A percentile compares a stretch with the other conserved stretches of the same genome.
Conservation (phyloP, 2,797 vertebrate genomes). For the Lithobates sylvaticus region DNA sequence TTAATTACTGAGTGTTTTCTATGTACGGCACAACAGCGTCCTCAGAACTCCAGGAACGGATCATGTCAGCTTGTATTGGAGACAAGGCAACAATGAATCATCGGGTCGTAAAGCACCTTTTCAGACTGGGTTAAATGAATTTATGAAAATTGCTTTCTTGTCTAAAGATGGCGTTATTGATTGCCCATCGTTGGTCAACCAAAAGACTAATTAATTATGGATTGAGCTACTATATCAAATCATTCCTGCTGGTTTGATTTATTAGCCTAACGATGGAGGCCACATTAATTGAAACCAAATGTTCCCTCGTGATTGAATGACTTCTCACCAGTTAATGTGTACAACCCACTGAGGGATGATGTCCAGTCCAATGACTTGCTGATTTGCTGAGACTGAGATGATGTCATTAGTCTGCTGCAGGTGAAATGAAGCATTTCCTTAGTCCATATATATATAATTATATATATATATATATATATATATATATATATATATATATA, state of each 20-base stretch:
- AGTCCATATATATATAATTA: too few species aligned
- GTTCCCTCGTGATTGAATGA: background rate
- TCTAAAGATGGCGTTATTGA: slow-evolving; percentile 46
- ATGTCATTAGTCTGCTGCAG: too few species aligned
- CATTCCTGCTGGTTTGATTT: slow-evolving; percentile 16
- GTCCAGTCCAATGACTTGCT: too few species aligned
- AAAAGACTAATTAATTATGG: slow-evolving; percentile 64
- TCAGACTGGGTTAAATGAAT: background rate
- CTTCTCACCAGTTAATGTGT: too few species aligned
- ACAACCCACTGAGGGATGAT: too few species aligned
- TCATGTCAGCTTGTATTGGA: background rate
- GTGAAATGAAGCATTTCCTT: too few species aligned
- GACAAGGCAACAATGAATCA: slow-evolving; percentile 23
- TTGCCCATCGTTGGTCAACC: slow-evolving; percentile 39
- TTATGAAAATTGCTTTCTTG: slow-evolving; percentile 22
- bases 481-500: too few species aligned
- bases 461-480: too few species aligned
- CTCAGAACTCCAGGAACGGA: background rate
- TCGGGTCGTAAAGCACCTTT: background rate
- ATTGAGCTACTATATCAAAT: slow-evolving; percentile 29
- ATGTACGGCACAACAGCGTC: background rate
- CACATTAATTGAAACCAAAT: background rate
- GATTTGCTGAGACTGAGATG: too few species aligned
- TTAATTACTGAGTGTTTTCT: background rate
- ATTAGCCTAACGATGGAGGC: background rate